Percentiles rank a stretch among this genome's conserved stretches.
phyloP scores from a whole-genome alignment of 2,888 invertebrate genomes.

The Stenodema calcarata region DNA sequence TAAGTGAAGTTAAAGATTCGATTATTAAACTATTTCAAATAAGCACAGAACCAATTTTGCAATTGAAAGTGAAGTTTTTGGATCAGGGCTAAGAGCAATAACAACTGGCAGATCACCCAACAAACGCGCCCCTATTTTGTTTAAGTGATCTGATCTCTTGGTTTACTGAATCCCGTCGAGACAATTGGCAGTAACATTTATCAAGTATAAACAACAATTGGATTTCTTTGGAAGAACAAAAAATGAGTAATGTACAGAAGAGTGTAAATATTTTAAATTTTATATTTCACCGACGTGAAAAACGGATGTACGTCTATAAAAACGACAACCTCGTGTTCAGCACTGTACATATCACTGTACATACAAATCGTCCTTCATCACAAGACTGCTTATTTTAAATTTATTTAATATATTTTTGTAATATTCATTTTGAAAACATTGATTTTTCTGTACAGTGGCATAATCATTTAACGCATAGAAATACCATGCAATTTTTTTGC shows the following conservation, averaged over 20 bases:
- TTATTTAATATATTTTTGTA: conserved; percentile 37
- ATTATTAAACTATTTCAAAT: too few relatives aligned
- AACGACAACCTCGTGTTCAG: conserved; percentile 13
- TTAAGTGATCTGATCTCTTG: conserved; percentile 10
- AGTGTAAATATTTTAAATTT: conserved; percentile 34
- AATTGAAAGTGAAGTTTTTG: not conserved
- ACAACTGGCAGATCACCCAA: not conserved
- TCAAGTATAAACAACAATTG: not conserved
- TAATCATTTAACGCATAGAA: not conserved
- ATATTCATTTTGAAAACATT: not conserved
- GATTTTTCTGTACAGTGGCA: not conserved
- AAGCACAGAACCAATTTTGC: too few relatives aligned
- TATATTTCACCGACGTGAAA: not conserved
- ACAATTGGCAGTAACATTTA: not conserved
- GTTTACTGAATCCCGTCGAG: not conserved
- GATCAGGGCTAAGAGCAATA: not conserved
- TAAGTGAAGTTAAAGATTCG: too few relatives aligned
- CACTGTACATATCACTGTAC: conserved; percentile 40
- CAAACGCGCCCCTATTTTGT: not conserved
- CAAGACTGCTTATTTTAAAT: conserved; percentile 46
- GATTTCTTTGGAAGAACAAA: not conserved
- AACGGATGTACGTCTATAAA: not conserved
- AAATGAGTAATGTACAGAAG: conserved; percentile 6
- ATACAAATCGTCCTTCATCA: conserved; percentile 41
- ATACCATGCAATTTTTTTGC: not conserved